Base-by-base conservation (phyloP, 2,113 vertebrate genomes). In the Parus major region DNA sequence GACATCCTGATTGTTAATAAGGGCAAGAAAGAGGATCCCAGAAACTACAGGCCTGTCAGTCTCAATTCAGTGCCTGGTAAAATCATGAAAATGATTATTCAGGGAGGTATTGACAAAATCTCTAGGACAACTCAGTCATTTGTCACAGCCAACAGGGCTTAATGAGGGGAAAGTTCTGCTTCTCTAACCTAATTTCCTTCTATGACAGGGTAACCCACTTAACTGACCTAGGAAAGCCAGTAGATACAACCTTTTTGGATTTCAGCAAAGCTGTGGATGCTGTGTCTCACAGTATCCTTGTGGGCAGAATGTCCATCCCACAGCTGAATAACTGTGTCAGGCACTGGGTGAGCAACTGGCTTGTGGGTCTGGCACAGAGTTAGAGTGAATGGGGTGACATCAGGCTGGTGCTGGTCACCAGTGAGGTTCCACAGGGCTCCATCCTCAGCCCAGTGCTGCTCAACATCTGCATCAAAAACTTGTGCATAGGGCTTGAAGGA, bases 401-500 rank as follows among this genome's bases (percentile, higher is more conserved):
- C 33, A 39, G 31, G 14, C 27, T 63, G 59, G 31, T 27, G 10
- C 36, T 44, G 46, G 52, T 39, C 60, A 52, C 39, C 25, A 23
- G 12, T 17, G 60, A 28, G 15, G 31, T 5, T 57, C 31, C 25
- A 56, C 50, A 31, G 50, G 25, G 33, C 36, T 28, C 36, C 33
- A 28, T 39, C 52, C 39, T 39, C 57, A 57, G 52, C 36, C 77
- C 16, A 16, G 9, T 2, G 1, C 27, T 65, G 28, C 35, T 88
- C 3, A 1, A 18, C 28, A 29, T 29, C n/a, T 75, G 53, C 39
- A n/a, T 60, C 17, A 29, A 18, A 29, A 59, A 5, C 28, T n/a
- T 46, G 19, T 31, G 15, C 21, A 20, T 3, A 46, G 23, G 16
- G 20, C 39, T 60, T 0, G 0, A 46, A 46, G 15, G 28, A 52